Evolutionary conservation across 2,113 vertebrate genomes (phyloP), one percentile per base, ranked within the genome.

Genomic region (Centropus unirufus): DNA sequence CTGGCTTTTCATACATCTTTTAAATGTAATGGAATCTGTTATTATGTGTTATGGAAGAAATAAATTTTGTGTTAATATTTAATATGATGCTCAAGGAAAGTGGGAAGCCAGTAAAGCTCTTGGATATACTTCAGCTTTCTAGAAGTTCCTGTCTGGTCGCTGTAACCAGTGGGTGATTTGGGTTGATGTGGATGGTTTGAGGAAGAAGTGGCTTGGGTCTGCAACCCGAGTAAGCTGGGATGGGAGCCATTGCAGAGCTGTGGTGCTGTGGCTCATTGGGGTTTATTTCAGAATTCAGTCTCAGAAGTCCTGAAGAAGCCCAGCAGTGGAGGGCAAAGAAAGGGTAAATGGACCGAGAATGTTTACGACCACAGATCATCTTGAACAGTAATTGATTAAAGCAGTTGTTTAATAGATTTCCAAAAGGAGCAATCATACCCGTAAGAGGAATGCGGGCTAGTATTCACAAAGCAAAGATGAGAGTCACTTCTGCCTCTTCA

Each of bases 211-310:
- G 13, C 59, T 69, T 1, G 0, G 17, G 29, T 75, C 54, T 26
- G n/a, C 30, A 29, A 2, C 19, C 20, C 19, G 27, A 63, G 30
- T 0, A 0, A 36, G 36, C 46, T 21, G n/a, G 27, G 44, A 16
- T 27, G 2, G 0, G 14, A 34, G 30, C 8, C 0, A 0, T 36
- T 1, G 2, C 24, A 23, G 44, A 24, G 40, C 42, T 64, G 26
- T 3, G 7, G 22, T 15, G 1, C 30, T 58, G 39, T 19, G 24
- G 0, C 16, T 58, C 2, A 1, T 3, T 26, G 40, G 67, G 21
- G 3, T 55, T 77, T 69, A 3, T 57, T 62, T 70, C 39, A 39
- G 63, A 83, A 46, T n/a, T 62, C 36, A 34, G 27, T 47, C 46
- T 83, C 20, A 16, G 58, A 62, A 44, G 40, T 27, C 47, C 11